A percentile compares a stretch with the other conserved stretches of the same genome.
phyloP scores from a whole-genome alignment of 2,113 vertebrate genomes.

The Hyaena hyaena region DNA sequence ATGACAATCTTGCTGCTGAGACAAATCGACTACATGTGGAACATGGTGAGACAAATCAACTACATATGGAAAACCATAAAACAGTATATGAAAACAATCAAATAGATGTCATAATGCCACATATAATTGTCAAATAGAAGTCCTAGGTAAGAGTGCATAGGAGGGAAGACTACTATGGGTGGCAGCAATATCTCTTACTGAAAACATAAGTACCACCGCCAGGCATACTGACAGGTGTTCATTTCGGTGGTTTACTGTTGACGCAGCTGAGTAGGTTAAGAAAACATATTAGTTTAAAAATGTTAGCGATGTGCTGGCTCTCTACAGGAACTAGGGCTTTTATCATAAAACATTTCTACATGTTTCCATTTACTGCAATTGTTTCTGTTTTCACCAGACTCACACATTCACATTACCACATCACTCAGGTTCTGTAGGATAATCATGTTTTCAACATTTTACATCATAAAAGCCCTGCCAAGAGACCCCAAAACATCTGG shows the following conservation, averaged over 20 bases:
- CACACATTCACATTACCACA: background rate
- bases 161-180: background rate
- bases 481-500: background rate
- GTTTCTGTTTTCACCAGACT: background rate
- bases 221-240: background rate
- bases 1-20: background rate
- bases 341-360: background rate
- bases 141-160: background rate
- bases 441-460: background rate
- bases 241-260: background rate
- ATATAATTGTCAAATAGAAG: background rate
- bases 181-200: background rate
- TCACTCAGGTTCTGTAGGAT: background rate
- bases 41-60: background rate
- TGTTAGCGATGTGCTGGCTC: background rate
- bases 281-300: background rate
- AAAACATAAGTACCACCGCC: background rate
- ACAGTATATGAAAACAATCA: background rate
- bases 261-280: background rate
- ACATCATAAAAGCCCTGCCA: background rate
- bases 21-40: background rate
- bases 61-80: slow-evolving; percentile 1
- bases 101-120: background rate
- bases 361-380: background rate
- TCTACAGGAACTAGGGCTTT: background rate